Base-by-base conservation (phyloP, 2,113 vertebrate genomes). In the Penelope pileata region DNA sequence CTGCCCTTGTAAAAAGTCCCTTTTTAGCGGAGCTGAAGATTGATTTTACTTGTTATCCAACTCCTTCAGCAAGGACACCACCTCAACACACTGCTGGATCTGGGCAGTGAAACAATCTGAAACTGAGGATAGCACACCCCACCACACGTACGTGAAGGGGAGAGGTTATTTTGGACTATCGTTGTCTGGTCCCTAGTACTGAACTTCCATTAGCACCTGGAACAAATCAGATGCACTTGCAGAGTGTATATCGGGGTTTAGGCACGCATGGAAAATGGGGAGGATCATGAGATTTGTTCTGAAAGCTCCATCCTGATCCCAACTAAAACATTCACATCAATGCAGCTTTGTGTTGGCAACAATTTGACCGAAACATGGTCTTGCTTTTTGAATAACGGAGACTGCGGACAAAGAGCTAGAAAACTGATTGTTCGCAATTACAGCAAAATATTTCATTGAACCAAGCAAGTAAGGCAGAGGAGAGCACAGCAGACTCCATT, bases 231-330 rank as follows among this genome's bases (percentile, higher is more conserved):
- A 32, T 40, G 2, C 8, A 12, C 54, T 72, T 48, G 47, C 54
- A 80, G 40, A 53, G 26, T 3, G 26, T 50, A 73, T 73, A 36
- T 2, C 27, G 42, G 17, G 22, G 60, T 36, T 84, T 10, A 34
- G 40, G 23, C 34, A 47, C 0, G 0, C 6, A 32, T 0, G 3
- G 23, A 43, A 88, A 84, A 63, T 1, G 5, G 27, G 59, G 23
- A 67, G 18, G 17, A 53, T 45, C 2, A 7, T 1, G 9, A 67
- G 34, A 54, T 78, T 40, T 67, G n/a, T 56, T 78, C 47, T 54
- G 43, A 16, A 80, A 82, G 43, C 32, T 54, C 38, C 26, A 5
- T 3, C 32, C 38, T 62, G 38, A 10, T 11, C 42, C 62, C 47
- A 80, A 83, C 56, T 32, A 81, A 56, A 83, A 59, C 34, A 53